phyloP scores from a whole-genome alignment of 2,888 invertebrate genomes.

The Oxystoma pomonae region DNA sequence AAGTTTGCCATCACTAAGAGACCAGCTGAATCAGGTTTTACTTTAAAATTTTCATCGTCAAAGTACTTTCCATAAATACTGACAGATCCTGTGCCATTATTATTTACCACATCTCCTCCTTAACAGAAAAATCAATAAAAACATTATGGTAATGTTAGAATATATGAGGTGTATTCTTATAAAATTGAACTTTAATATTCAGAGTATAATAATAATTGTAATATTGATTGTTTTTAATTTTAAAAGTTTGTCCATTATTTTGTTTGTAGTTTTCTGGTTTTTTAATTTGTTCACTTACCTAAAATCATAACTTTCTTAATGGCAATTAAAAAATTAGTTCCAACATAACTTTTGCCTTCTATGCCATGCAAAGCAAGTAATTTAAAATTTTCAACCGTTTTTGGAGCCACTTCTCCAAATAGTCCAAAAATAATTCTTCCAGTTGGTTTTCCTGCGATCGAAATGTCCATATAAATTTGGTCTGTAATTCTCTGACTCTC shows the following conservation, averaged over 20 bases:
- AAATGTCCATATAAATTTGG: conserved; percentile 78
- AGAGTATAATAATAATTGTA: not conserved
- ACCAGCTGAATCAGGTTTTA: conserved; percentile 77
- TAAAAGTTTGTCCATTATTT: too few relatives aligned
- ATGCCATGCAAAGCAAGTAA: conserved; percentile 74
- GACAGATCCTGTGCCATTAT: conserved; percentile 78
- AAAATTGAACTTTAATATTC: not conserved
- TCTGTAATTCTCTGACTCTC: conserved; percentile 65
- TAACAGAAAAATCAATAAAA: conserved; percentile 3
- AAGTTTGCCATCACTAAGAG: conserved; percentile 88
- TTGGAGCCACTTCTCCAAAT: conserved; percentile 84
- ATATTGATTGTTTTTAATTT: too few relatives aligned
- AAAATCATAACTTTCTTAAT: conserved; percentile 90
- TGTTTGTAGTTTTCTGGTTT: too few relatives aligned
- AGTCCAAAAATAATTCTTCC: conserved; percentile 82
- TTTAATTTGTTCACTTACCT: conserved; percentile 57
- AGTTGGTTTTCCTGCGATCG: conserved; percentile 63
- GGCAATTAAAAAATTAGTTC: conserved; percentile 77
- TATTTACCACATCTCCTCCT: conserved; percentile 81
- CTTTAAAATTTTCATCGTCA: conserved; percentile 79
- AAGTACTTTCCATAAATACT: conserved; percentile 85
- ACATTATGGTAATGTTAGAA: too few relatives aligned
- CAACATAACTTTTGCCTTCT: conserved; percentile 72
- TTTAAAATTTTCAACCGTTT: conserved; percentile 82
- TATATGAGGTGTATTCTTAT: too few relatives aligned